These are phyloP conservation scores for Prunella fulvescens DNA, from an alignment of 2,113 vertebrate genomes.

Conservation along the genomic window DNA sequence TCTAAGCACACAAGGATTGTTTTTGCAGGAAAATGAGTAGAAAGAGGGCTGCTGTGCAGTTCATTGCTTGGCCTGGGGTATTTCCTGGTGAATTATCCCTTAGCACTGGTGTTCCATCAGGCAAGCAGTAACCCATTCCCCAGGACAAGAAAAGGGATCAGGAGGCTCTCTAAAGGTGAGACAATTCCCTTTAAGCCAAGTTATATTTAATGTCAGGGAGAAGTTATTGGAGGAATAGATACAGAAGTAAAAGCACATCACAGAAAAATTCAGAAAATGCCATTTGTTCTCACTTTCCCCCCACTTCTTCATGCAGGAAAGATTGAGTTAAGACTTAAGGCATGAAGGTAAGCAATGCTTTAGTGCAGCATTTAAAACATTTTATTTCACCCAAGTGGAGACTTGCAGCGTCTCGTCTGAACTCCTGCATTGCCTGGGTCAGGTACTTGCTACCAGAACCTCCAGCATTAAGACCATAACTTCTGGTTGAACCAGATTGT, in stretches of 20 bases:
- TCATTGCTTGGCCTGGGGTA: neutral
- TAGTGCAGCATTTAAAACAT: neutral
- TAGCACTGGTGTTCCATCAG: neutral
- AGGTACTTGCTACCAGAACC: neutral
- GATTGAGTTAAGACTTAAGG: neutral
- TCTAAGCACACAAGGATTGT: constrained; percentile 28
- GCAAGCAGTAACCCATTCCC: neutral
- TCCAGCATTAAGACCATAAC: constrained; percentile 26
- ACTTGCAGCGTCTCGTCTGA: neutral
- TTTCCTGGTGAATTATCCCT: constrained; percentile 21
- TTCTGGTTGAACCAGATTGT: constrained; percentile 56
- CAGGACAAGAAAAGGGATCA: neutral
- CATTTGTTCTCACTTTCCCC: neutral
- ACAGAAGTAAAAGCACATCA: neutral
- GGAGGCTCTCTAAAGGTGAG: neutral
- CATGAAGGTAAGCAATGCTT: neutral
- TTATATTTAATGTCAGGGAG: neutral
- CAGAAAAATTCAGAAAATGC: neutral
- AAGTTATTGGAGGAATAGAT: neutral
- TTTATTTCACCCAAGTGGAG: constrained; percentile 7
- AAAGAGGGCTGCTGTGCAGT: constrained; percentile 10
- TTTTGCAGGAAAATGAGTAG: constrained; percentile 48
- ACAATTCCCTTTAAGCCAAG: neutral
- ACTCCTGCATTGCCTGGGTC: neutral
- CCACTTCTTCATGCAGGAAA: neutral